Base-by-base conservation (phyloP, 2,888 invertebrate species). In the Carcina quercana region DNA sequence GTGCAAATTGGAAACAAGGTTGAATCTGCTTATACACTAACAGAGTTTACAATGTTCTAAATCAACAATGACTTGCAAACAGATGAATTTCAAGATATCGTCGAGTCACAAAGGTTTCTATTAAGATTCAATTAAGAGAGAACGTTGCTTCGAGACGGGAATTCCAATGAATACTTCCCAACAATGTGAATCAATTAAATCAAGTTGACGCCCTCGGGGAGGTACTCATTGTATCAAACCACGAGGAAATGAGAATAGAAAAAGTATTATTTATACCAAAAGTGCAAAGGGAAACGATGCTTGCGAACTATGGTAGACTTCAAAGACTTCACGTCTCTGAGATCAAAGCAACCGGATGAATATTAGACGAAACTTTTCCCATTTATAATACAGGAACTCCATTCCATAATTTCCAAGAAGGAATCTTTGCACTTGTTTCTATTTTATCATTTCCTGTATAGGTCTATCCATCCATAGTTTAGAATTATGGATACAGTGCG, bases 51-150 rank as follows among this genome's bases (percentile, higher is more conserved):
- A 17, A 17, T 11, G 24, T 24, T 24, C 11, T 11, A 5, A 32
- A 12, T 32, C 28, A 34, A 31, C 28, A 30, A 19, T 17, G 41
- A 34, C 44, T 41, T 32, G 45, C 47, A 57, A 61, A 59, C 48
- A 58, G 56, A 57, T 56, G 30, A 43, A 54, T 53, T 55, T 48
- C 42, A 50, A 39, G 37, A 40, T 35, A 42, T 42, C 39, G 43
- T 43, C 38, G 37, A 37, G 43, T 44, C 39, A 40, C 38, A 39
- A 43, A 55, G 54, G 55, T 56, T 49, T 42, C 43, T 46, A 43
- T 43, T 42, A 44, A 55, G 56, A 62, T 60, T 59, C 47, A 59
- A 63, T 64, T 59, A 59, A 40, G 41, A 50, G 46, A 24, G 24
- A 24, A 11, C 11, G 24, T 24, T 12, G n/a, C 5, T 5, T 17